phyloP scores from a whole-genome alignment of 1,140 invertebrate genomes.

The Gonioctena quinquepunctata region DNA sequence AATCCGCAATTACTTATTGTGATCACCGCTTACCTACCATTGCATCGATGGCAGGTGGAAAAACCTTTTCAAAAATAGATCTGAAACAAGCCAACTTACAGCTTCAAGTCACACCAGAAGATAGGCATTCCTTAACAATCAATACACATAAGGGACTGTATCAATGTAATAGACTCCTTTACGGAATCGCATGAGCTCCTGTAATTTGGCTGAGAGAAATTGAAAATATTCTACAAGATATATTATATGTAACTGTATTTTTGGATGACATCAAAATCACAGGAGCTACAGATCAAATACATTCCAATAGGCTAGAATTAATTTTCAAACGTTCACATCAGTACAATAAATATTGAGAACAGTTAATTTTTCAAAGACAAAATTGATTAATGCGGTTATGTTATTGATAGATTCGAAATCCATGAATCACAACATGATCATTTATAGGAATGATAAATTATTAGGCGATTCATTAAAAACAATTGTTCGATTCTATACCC shows the following conservation, averaged over 20 bases:
- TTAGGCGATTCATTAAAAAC: constrained; percentile 45
- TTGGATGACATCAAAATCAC: constrained; percentile 45
- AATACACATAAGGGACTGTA: constrained; percentile 36
- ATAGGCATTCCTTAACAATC: constrained; percentile 27
- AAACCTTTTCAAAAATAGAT: constrained; percentile 51
- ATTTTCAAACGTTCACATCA: constrained; percentile 33
- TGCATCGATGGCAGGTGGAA: constrained; percentile 45
- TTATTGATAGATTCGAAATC: constrained; percentile 38
- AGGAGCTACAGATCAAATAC: constrained; percentile 33
- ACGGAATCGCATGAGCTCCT: background rate
- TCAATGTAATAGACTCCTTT: constrained; percentile 1
- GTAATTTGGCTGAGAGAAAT: constrained; percentile 49
- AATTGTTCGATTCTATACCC: constrained; percentile 9
- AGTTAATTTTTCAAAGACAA: constrained; percentile 26
- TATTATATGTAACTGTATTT: constrained; percentile 31
- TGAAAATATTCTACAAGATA: constrained; percentile 42
- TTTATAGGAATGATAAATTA: constrained; percentile 52
- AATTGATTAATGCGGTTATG: constrained; percentile 34
- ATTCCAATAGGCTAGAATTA: constrained; percentile 22
- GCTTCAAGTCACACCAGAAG: constrained; percentile 43
- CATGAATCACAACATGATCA: constrained; percentile 34
- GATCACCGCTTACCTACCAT: constrained; percentile 39
- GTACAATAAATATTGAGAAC: constrained; percentile 21
- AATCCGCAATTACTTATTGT: constrained; percentile 37
- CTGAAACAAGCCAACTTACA: constrained; percentile 53